Conservation (phyloP, 2,888 invertebrate species). For the Zygogramma bicolorata region DNA sequence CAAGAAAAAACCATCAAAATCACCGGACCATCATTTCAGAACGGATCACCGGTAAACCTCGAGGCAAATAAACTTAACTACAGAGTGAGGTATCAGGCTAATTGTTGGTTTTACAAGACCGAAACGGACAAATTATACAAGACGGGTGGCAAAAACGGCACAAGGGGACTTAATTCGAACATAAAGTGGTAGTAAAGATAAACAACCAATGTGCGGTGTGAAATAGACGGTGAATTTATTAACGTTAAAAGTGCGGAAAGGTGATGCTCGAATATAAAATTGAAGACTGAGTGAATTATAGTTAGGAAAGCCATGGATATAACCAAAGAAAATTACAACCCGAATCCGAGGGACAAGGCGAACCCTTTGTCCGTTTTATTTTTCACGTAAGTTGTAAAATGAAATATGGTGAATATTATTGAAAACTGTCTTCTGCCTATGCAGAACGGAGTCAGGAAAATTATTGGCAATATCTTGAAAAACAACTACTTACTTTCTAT, state of each 20-base stretch:
- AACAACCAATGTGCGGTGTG: conserved; percentile 16
- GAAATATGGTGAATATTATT: neutral
- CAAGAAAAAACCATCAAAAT: neutral
- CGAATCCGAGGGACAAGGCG: conserved; percentile 68
- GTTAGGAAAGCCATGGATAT: conserved; percentile 65
- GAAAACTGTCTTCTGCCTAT: no score
- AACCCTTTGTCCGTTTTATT: conserved; percentile 67
- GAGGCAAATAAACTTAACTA: neutral
- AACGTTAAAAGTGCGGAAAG: conserved; percentile 2
- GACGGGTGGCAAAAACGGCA: neutral
- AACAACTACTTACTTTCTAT: no score
- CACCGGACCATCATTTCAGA: neutral
- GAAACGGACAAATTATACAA: neutral
- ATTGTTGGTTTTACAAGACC: conserved; percentile 2
- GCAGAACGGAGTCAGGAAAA: no score
- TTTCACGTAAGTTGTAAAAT: conserved; percentile 68
- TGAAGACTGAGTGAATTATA: neutral
- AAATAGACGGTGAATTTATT: neutral
- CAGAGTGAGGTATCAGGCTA: neutral
- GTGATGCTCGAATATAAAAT: neutral
- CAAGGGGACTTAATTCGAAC: neutral
- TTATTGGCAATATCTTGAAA: no score
- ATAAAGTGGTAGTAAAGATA: conserved; percentile 30
- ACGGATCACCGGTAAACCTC: neutral
- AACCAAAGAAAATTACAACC: conserved; percentile 67